A percentile compares a stretch with the other conserved stretches of the same genome.
Conservation (phyloP, 2,888 invertebrate genomes). For the Tetragonisca angustula region DNA sequence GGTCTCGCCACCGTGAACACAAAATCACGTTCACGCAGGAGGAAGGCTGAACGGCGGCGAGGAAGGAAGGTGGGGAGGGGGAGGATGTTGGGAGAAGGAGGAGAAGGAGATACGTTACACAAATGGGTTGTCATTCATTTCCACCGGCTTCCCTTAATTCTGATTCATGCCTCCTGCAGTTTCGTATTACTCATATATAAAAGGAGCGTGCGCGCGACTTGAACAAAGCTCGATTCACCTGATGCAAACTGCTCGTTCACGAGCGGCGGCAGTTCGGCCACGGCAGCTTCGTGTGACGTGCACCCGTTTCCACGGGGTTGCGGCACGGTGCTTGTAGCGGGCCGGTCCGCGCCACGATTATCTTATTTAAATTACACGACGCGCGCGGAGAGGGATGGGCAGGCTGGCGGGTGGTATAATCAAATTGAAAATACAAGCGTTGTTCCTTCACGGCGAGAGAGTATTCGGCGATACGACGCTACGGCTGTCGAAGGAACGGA, state of each 20-base stretch:
- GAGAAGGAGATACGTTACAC: slow-evolving; percentile 70
- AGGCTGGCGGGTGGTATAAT: neutral
- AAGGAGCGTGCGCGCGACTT: slow-evolving; percentile 49
- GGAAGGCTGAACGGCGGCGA: neutral
- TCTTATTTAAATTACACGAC: slow-evolving; percentile 7
- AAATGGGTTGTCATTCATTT: slow-evolving; percentile 81
- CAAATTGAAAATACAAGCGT: slow-evolving; percentile 19
- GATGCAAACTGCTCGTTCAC: slow-evolving; percentile 22
- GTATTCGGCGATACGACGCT: slow-evolving; percentile 1
- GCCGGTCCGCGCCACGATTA: slow-evolving; percentile 16
- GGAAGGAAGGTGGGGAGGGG: neutral
- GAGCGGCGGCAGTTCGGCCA: neutral
- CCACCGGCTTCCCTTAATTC: slow-evolving; percentile 76
- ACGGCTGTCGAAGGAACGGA: slow-evolving; percentile 10
- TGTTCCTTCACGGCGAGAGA: neutral
- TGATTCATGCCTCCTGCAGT: slow-evolving; percentile 77
- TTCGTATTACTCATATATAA: slow-evolving; percentile 75
- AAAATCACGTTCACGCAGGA: slow-evolving; percentile 4
- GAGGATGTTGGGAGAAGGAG: neutral
- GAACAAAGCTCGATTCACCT: slow-evolving; percentile 57
- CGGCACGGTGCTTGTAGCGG: no score
- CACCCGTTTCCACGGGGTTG: neutral
- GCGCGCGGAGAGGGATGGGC: neutral
- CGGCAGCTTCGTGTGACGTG: slow-evolving; percentile 9
- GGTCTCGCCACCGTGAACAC: slow-evolving; percentile 38